These are phyloP conservation scores for Phasia obesa DNA, from an alignment of 2,888 invertebrate genomes.

Conservation along the genomic window DNA sequence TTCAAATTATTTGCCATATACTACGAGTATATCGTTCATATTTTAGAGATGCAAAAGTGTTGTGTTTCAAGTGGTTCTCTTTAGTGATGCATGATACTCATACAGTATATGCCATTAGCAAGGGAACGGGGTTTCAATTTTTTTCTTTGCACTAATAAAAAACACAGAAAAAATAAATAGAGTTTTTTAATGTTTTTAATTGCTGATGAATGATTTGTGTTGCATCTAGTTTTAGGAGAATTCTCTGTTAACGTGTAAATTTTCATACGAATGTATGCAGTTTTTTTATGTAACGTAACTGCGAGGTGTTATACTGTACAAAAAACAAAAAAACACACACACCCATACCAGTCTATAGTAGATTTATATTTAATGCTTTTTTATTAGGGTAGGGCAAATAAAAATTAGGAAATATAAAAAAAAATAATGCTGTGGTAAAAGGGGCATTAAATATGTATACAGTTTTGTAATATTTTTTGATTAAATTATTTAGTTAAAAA, in stretches of 20 bases:
- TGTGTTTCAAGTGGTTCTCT: constrained; percentile 48
- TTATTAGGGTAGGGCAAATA: not conserved
- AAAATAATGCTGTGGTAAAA: no score
- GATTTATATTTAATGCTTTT: not conserved
- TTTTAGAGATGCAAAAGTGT: constrained; percentile 47
- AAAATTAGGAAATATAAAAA: no score
- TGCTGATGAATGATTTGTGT: not conserved
- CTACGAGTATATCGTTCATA: not conserved
- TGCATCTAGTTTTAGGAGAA: not conserved
- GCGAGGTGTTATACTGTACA: constrained; percentile 38
- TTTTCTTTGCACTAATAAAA: not conserved
- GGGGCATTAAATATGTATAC: no score
- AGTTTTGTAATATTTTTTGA: no score
- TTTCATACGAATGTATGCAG: not conserved
- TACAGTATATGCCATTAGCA: not conserved
- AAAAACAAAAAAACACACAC: not conserved
- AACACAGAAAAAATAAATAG: not conserved
- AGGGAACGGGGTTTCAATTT: not conserved
- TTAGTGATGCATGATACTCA: not conserved
- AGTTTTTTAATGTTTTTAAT: constrained; percentile 1
- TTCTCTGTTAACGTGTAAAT: not conserved
- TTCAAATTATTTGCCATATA: not conserved
- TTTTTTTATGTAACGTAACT: constrained; percentile 17
- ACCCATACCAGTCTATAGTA: no score
- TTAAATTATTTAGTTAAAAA: no score